Base-by-base conservation (phyloP, 2,797 vertebrate species). In the Danio jaintianensis region DNA sequence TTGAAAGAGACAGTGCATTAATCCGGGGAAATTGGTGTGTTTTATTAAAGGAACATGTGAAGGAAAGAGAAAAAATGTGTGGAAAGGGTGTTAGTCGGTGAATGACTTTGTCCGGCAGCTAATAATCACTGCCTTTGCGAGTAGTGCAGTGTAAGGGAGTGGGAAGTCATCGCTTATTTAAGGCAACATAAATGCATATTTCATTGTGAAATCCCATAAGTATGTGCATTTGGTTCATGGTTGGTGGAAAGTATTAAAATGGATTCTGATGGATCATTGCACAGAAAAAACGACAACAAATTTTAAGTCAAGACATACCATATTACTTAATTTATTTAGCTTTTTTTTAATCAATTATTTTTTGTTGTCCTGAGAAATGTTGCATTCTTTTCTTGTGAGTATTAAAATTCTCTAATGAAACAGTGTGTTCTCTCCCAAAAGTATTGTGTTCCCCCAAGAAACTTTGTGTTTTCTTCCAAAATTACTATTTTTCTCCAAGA, bases 1-100 rank as follows among this genome's bases (percentile, higher is more conserved):
- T 77, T 67, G 11, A 67, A 67, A 58, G 42, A 77, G 75, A 77
- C 50, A 55, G 13, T 67, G 59, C 5, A 6, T 75, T 67, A 67
- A 77, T 56, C 52, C 16, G 7, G 7, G 20, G 20, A 58, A 77
- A 47, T 55, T 67, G 40, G 15, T 67, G 18, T 70, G 50, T 43
- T 66, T 67, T 67, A 77, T 67, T 67, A 67, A 11, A 12, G 18
- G 15, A n/a, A 67, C 22, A 47, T 77, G 47, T 38, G 18, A 67
- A 56, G 10, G 10, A 20, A 38, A 16, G n/a, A 4, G 10, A 45
- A 10, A n/a, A 66, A 13, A 52, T 77, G 53, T 58, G 22, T 36
- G 59, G 3, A 53, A 45, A 48, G 12, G 7, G 18, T 12, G 5
- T 5, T 50, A 18, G 45, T 74, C 9, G n/a, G 8, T 7, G 18